Conservation (phyloP, 2,888 invertebrate genomes). For the Willowsia nigromaculata region DNA sequence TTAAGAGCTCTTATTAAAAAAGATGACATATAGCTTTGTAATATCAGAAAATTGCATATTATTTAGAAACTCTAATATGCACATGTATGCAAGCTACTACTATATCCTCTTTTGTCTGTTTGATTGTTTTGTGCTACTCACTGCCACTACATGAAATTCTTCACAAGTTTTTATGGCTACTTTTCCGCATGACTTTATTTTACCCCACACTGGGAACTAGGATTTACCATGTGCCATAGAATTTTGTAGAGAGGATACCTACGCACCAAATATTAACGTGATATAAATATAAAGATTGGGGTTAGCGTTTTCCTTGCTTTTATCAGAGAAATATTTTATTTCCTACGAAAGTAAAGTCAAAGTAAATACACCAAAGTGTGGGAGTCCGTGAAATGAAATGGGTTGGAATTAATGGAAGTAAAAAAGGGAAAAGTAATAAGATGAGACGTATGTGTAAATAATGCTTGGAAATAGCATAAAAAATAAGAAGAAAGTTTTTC, state of each 20-base stretch:
- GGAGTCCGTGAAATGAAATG: conserved; percentile 43
- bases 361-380: not conserved
- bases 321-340: not conserved
- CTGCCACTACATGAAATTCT: not conserved
- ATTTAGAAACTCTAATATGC: no score
- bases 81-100: not conserved
- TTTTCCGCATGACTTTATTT: not conserved
- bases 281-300: not conserved
- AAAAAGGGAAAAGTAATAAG: conserved; percentile 6
- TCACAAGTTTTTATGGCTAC: not conserved
- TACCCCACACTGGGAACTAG: not conserved
- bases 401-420: conserved; percentile 39
- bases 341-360: not conserved
- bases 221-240: not conserved
- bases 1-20: no score
- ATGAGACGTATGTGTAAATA: not conserved
- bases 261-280: not conserved
- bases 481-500: not conserved
- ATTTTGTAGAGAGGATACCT: not conserved
- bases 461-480: not conserved
- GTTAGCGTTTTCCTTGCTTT: not conserved
- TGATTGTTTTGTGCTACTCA: not conserved
- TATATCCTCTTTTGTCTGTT: not conserved
- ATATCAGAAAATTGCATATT: no score
- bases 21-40: no score